Base-by-base conservation (phyloP, 2,113 vertebrate genomes). In the Mesembrinibis cayennensis region DNA sequence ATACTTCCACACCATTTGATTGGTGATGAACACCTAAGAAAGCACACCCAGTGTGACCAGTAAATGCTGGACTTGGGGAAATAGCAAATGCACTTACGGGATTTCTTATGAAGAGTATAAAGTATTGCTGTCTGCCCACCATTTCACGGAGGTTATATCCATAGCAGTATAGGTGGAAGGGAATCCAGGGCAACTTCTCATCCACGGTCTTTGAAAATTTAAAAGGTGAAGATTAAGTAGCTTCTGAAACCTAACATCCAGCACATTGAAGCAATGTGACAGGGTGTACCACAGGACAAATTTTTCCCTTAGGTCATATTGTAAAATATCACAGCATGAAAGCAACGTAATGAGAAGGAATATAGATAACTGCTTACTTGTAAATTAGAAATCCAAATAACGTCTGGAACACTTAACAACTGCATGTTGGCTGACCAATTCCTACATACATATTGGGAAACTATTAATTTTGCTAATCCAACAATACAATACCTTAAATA, bases 61-160 rank as follows among this genome's bases (percentile, higher is more conserved):
- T 6, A 70, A 78, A 65, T 15, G 21, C 5, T 40, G 14, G 13
- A 26, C 38, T 61, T 50, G 40, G 8, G 55, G 44, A 55, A 1
- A 61, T 0, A 72, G 26, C 13, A 61, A 73, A 44, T 18, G 40
- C 0, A 0, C 18, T 74, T 62, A 70, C 21, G 49, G 30, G 12
- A 53, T 62, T 58, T 78, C 40, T 58, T 20, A 47, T 3, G 30
- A 40, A 21, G 30, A 82, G 10, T 30, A 52, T 38, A 22, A 92
- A 85, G n/a, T 22, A 44, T 10, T 56, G 69, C 13, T 20, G 21
- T 40, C 42, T 5, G 3, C 11, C n/a, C 45, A 72, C 4, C n/a
- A 44, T 73, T 73, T 49, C 65, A 74, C 3, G 16, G 29, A 56
- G 21, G 10, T 34, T 74, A 78, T 3, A 58, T 53, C 50, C 61